Evolutionary conservation across 2,113 vertebrate species (phyloP).

Genomic region (Brachypteracias leptosomus): DNA sequence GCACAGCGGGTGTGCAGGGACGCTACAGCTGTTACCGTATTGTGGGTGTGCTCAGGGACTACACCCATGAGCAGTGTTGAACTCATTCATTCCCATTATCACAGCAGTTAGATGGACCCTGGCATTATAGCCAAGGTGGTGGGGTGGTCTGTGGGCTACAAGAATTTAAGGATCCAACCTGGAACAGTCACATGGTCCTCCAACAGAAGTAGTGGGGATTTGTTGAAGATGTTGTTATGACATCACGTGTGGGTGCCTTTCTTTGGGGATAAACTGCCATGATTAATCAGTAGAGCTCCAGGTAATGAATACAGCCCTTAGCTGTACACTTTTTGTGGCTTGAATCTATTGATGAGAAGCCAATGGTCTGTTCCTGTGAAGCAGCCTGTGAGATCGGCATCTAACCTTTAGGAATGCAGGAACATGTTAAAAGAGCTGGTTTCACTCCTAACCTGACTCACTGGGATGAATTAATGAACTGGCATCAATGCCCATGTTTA

Average conservation of each 20-base stretch:
- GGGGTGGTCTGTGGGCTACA: no score
- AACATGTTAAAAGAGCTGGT: neutral
- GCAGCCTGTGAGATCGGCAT: neutral
- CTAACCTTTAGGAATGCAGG: neutral
- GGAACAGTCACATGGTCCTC: neutral
- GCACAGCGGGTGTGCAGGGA: neutral
- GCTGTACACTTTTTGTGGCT: neutral
- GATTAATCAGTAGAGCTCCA: neutral
- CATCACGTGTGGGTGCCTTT: neutral
- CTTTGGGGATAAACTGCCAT: neutral
- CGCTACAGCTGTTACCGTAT: neutral
- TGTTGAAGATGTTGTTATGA: neutral
- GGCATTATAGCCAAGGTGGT: neutral
- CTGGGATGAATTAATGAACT: neutral
- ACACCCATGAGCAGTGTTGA: fast-evolving
- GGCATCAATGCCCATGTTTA: neutral
- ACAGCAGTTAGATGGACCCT: neutral
- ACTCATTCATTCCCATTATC: neutral
- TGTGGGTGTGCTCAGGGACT: neutral
- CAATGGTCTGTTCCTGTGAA: neutral
- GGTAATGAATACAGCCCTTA: neutral
- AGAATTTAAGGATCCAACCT: neutral
- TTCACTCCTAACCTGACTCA: neutral
- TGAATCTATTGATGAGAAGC: neutral
- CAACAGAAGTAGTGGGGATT: neutral